Conservation (phyloP, 1,140 invertebrate species). For the Portunus trituberculatus region DNA sequence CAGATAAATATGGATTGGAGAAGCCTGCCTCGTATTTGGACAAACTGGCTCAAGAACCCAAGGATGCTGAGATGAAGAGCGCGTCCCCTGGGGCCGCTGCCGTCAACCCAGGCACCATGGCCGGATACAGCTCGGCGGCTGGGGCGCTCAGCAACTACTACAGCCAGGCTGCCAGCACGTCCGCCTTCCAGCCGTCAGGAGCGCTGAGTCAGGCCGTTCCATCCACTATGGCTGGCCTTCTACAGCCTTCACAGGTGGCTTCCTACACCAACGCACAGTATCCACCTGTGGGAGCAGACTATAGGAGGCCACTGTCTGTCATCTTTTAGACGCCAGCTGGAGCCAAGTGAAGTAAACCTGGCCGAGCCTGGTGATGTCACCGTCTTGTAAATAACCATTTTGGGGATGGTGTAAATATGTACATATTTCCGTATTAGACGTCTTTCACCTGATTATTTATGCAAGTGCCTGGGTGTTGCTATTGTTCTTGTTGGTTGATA, state of each 20-base stretch:
- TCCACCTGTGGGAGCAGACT: slow-evolving; percentile 85
- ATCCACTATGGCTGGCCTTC: slow-evolving; percentile 81
- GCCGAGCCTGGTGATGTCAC: background rate
- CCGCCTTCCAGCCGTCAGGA: slow-evolving; percentile 67
- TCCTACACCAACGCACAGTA: slow-evolving; percentile 82
- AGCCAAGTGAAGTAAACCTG: background rate
- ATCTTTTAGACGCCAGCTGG: slow-evolving; percentile 86
- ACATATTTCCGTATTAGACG: slow-evolving; percentile 61
- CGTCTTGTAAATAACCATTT: slow-evolving; percentile 63
- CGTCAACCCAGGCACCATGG: slow-evolving; percentile 57
- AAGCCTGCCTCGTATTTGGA: slow-evolving; percentile 70
- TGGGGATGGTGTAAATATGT: slow-evolving; percentile 39
- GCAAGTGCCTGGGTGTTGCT: slow-evolving; percentile 73
- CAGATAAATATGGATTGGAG: slow-evolving; percentile 72
- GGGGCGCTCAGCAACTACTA: slow-evolving; percentile 71
- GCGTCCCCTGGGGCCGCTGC: slow-evolving; percentile 53
- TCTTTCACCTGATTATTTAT: slow-evolving; percentile 72
- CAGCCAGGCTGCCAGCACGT: slow-evolving; percentile 64
- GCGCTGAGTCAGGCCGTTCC: slow-evolving; percentile 70
- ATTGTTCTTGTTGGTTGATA: slow-evolving; percentile 71
- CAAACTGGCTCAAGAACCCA: slow-evolving; percentile 69
- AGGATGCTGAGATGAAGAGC: slow-evolving; percentile 75
- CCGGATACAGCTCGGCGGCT: slow-evolving; percentile 63
- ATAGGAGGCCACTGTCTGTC: slow-evolving; percentile 89
- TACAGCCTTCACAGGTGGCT: slow-evolving; percentile 84